These are phyloP conservation scores for Clunio marinus DNA, from an alignment of 2,888 invertebrate genomes.

Conservation along the genomic window DNA sequence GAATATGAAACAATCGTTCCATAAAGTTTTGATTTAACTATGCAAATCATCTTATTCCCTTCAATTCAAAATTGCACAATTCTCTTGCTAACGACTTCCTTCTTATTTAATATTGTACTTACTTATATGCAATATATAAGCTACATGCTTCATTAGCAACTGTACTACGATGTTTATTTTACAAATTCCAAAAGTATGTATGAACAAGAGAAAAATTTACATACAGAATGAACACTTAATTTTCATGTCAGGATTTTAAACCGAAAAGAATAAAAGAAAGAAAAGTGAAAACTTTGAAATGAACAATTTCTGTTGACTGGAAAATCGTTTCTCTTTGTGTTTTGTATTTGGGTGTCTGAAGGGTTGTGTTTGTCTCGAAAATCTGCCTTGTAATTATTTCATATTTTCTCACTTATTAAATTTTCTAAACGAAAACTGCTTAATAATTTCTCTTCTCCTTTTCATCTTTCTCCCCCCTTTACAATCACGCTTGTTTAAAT, in stretches of 20 bases:
- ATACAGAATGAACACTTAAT: conserved; percentile 2
- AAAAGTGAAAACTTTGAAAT: conserved; percentile 1
- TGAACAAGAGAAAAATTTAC: conserved; percentile 16
- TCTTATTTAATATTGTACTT: no score
- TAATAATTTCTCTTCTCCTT: neutral
- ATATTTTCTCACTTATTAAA: conserved; percentile 12
- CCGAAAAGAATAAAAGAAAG: no score
- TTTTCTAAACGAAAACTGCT: conserved; percentile 1
- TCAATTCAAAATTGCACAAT: no score
- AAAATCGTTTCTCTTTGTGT: neutral
- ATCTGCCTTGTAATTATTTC: conserved; percentile 1
- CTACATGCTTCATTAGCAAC: conserved; percentile 19
- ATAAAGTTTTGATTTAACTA: no score
- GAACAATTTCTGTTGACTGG: neutral
- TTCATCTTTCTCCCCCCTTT: neutral
- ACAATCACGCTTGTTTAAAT: neutral
- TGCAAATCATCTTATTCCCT: no score
- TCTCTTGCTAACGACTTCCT: neutral
- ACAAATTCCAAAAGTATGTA: neutral
- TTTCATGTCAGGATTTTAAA: no score
- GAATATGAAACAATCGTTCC: no score
- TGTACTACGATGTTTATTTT: neutral
- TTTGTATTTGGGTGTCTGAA: neutral
- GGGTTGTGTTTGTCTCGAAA: conserved; percentile 6
- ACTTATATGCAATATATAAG: no score